Conservation (phyloP, 2,113 vertebrate genomes). For the Clarias batrachus region DNA sequence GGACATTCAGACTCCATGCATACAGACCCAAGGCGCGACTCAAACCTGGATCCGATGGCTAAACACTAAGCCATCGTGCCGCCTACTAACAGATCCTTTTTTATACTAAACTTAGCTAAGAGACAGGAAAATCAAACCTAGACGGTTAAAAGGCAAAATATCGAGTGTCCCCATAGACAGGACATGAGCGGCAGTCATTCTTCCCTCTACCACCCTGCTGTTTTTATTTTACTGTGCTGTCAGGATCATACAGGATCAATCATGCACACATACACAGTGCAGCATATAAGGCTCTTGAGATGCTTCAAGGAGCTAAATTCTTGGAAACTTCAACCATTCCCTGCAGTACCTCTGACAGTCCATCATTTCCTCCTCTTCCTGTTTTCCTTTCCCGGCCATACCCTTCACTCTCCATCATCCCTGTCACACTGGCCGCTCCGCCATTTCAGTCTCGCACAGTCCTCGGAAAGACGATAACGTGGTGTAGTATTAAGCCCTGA, state of each 20-base stretch:
- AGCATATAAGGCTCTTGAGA: not conserved
- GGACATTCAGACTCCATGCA: too few species aligned
- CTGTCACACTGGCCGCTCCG: not conserved
- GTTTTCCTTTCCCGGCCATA: not conserved
- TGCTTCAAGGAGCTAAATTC: not conserved
- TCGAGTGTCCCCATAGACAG: not conserved
- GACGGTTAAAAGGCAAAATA: not conserved
- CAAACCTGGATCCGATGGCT: too few species aligned
- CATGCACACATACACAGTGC: not conserved
- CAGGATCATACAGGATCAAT: not conserved
- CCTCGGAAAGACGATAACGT: not conserved
- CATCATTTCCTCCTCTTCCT: not conserved
- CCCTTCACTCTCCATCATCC: constrained; percentile 4
- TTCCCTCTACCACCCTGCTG: not conserved
- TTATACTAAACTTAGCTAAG: not conserved
- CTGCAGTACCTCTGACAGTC: not conserved
- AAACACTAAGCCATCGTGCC: too few species aligned
- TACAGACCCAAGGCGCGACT: too few species aligned
- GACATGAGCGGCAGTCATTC: not conserved
- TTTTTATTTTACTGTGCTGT: not conserved
- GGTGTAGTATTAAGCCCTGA: constrained; percentile 9
- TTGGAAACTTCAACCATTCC: not conserved
- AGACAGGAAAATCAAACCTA: not conserved
- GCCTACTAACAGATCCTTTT: not conserved
- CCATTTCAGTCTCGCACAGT: not conserved